Evolutionary conservation across 2,113 vertebrate genomes (phyloP).

Genomic region (Campylomormyrus numenius): DNA sequence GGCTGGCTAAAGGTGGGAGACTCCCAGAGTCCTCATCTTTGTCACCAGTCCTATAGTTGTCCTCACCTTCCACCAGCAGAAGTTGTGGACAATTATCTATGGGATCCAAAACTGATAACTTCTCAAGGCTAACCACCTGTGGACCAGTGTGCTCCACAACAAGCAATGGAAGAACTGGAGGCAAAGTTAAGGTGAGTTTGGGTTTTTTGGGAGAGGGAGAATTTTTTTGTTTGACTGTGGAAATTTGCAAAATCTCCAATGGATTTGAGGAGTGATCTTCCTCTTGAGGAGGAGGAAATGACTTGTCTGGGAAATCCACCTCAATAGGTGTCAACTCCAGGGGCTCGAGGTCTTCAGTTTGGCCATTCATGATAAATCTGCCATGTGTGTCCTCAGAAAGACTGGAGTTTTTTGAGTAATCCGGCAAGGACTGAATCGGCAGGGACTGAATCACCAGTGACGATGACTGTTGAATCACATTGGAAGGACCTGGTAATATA

Average conservation of each 20-base stretch:
- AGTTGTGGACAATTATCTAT: neutral
- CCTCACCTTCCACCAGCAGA: constrained; percentile 26
- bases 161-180: constrained; percentile 39
- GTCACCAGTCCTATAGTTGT: constrained; percentile 22
- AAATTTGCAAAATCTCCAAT: constrained; percentile 30
- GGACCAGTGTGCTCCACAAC: neutral
- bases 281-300: constrained; percentile 18
- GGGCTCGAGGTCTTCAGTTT: neutral
- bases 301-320: constrained; percentile 10
- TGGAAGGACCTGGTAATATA: neutral
- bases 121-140: neutral
- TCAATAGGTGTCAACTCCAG: neutral
- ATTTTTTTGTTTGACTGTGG: constrained; percentile 62
- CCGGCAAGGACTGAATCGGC: constrained; percentile 38
- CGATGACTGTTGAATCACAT: constrained; percentile 38
- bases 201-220: constrained; percentile 73
- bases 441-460: constrained; percentile 42
- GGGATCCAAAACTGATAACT: neutral
- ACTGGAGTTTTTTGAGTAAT: constrained; percentile 38
- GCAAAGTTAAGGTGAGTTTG: constrained; percentile 66
- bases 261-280: constrained; percentile 22
- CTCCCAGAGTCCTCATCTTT: constrained; percentile 47
- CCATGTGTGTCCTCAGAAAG: neutral
- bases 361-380: neutral
- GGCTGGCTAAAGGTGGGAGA: constrained; percentile 54